phyloP scores from a whole-genome alignment of 35 echinoderm and acorn worm genomes.

The Diadema setosum region DNA sequence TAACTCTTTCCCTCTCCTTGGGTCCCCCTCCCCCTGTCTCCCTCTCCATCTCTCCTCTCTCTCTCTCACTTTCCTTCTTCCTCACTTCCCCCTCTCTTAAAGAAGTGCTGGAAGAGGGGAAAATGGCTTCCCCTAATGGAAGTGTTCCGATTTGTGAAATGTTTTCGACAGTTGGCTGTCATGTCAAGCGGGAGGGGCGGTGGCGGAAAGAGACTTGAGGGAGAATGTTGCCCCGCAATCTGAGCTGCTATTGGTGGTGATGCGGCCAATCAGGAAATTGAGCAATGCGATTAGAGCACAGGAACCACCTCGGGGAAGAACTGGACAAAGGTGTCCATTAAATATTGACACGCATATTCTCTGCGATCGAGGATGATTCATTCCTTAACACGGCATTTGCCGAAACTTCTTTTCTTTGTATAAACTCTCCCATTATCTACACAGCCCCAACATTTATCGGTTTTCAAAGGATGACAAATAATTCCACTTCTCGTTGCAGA shows the following conservation, averaged over 20 bases:
- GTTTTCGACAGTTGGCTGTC: constrained; percentile 5
- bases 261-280: background rate
- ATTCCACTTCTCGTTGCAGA: too few relatives aligned
- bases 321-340: too few relatives aligned
- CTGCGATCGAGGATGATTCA: background rate
- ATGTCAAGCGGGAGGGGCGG: background rate
- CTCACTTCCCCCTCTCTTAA: background rate
- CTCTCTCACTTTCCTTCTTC: background rate
- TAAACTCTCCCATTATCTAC: too few relatives aligned
- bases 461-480: too few relatives aligned
- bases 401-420: too few relatives aligned
- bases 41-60: background rate
- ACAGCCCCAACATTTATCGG: too few relatives aligned
- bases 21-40: background rate
- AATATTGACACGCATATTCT: background rate
- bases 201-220: background rate
- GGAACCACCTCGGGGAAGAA: background rate
- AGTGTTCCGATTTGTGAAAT: constrained; percentile 6
- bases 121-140: background rate
- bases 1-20: too few relatives aligned
- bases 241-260: background rate
- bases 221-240: too few relatives aligned
- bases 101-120: background rate
- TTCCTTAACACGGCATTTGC: background rate
- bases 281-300: background rate